Base-by-base conservation (phyloP, 2,888 invertebrate genomes). In the Periphyllus acericola region DNA sequence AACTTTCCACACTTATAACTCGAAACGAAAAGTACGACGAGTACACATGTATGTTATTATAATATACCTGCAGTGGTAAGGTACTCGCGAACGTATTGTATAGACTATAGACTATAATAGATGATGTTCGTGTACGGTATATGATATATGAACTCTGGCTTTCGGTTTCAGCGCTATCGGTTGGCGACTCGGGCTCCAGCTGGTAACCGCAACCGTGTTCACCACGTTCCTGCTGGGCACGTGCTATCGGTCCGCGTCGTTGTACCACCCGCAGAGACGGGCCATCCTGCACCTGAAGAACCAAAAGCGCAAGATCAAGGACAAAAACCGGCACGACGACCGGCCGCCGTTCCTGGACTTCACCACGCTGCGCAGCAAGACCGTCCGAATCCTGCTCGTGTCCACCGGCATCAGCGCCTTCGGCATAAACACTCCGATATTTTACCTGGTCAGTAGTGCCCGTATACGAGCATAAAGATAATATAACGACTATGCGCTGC, bases 221-320 rank as follows among this genome's bases (percentile, higher is more conserved):
- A 93, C 95, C 80, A 96, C 96, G 0, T 96, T 97, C 91, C 95
- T 97, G 90, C 93, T 97, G 55, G 97, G 96, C 84, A 96, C 96
- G 9, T 96, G 96, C 92, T 97, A 97, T 92, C 94, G 97, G 60
- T 96, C 96, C 11, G 96, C 97, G 0, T 96, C 96, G 0, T 93
- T 97, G 17, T 97, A 97, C 92, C 97, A 97, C 91, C 97, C 97
- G 0, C 96, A 97, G 91, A 92, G 97, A 89, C 93, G 96, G 89
- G 97, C 96, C 89, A 97, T 97, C 90, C 93, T 97, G 74, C 97
- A 97, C 92, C 94, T 97, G 91, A 97, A 97, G 92, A 96, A 96
- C 92, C 96, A 97, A 91, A 96, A 96, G 91, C 93, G 95, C 89
- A 96, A 96, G 92, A 95, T 96, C 93, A 95, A 96, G 91, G 92